A percentile compares a stretch with the other conserved stretches of the same genome.
These are phyloP conservation scores for Oreotragus oreotragus DNA, from an alignment of 2,113 vertebrate species.

Conservation along the genomic window DNA sequence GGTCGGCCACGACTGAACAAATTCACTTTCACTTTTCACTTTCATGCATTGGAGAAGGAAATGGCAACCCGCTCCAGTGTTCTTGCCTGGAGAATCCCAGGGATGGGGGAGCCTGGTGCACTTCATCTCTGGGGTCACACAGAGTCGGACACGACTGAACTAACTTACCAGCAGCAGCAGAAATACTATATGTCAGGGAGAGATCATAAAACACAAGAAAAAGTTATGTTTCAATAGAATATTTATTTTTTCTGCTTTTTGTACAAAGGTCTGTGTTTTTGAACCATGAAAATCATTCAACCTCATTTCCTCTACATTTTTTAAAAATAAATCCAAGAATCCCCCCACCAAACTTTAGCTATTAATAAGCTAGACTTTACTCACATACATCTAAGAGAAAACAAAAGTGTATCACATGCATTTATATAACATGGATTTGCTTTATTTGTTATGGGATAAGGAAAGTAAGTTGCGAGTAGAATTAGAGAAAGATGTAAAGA, in stretches of 20 bases:
- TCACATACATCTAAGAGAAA: not conserved
- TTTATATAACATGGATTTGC: not conserved
- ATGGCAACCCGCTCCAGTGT: too few species aligned
- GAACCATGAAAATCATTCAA: not conserved
- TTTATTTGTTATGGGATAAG: not conserved
- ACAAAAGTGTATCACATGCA: not conserved
- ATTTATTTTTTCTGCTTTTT: not conserved
- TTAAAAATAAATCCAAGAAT: not conserved
- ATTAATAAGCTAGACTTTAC: not conserved
- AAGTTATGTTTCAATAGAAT: not conserved
- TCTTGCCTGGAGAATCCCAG: too few species aligned
- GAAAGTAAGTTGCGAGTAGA: not conserved
- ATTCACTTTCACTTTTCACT: too few species aligned
- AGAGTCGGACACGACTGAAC: too few species aligned
- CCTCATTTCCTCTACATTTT: not conserved
- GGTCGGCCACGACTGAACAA: too few species aligned
- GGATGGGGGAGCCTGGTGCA: too few species aligned
- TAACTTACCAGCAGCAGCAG: not conserved
- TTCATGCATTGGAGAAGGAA: too few species aligned
- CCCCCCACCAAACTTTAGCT: accelerated
- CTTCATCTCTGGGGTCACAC: too few species aligned
- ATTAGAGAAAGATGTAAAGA: not conserved
- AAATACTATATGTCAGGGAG: not conserved
- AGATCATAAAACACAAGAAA: not conserved
- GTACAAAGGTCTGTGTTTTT: not conserved